Base-by-base conservation (phyloP, 35 echinoderm and acorn worm species). In the Patiria miniata region DNA sequence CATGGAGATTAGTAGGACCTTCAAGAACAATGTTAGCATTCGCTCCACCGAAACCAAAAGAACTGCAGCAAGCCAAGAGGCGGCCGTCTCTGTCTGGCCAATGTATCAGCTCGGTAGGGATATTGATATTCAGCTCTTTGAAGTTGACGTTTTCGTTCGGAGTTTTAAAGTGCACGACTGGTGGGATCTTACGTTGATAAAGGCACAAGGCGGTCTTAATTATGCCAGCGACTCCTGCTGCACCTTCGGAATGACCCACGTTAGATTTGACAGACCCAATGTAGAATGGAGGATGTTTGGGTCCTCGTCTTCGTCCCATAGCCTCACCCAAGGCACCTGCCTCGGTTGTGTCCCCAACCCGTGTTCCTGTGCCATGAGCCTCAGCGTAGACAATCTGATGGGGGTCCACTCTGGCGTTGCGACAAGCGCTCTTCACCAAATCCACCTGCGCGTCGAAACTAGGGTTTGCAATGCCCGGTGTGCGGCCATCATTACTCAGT, bases 221-320 rank as follows among this genome's bases (percentile, higher is more conserved):
- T 0, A 95, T 80, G 33, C 93, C 88, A 39, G 93, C 88, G 15
- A 91, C 80, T 2, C 88, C 93, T 78, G 93, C 88, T 39, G 93
- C 86, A 4, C 90, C 93, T 37, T 95, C 93, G 18, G 89, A 88
- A 39, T 95, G 93, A 22, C 93, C 93, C 28, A 91, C 84, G 76
- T 95, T 95, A 8, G 93, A 88, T 55, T 95, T 95, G n/a, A 95
- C 81, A 22, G 93, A 95, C n/a, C 93, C 90, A 18, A 95, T 56
- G 34, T 83, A 80, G 5, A 95, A 18, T 7, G 85, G 85, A 26
- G 55, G 89, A 19, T 85, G 36, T 39, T 87, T 39, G 37, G 36
- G 40, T 39, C 77, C 56, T 1, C 90, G 84, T 17, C 36, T 21
- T 36, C 52, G 36, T 36, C 84, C 68, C 77, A 92, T 81, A 16